These are phyloP conservation scores for Galbula dea DNA, from an alignment of 2,113 vertebrate genomes.

Conservation along the genomic window DNA sequence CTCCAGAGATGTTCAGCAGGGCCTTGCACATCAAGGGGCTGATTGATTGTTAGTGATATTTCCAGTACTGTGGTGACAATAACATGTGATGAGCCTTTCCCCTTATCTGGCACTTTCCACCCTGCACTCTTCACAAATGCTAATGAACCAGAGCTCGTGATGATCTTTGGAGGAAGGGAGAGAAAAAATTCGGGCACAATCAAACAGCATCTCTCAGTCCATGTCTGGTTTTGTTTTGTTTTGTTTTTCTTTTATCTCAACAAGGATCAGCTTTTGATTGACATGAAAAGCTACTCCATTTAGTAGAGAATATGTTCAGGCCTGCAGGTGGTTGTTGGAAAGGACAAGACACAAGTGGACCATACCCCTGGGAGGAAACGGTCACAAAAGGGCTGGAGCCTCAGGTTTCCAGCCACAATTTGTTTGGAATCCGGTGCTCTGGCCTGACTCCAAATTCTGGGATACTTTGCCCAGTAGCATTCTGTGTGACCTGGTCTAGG, in stretches of 20 bases:
- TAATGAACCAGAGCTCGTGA: slow-evolving; percentile 5
- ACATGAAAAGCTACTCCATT: neutral
- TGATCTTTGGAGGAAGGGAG: slow-evolving; percentile 26
- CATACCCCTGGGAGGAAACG: neutral
- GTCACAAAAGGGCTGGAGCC: neutral
- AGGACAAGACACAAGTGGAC: neutral
- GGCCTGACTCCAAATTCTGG: neutral
- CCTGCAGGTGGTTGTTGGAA: neutral
- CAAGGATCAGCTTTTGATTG: neutral
- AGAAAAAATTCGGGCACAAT: neutral
- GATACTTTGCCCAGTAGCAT: neutral
- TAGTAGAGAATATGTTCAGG: neutral
- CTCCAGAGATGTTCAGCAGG: neutral
- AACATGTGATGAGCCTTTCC: slow-evolving; percentile 45
- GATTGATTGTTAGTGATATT: slow-evolving; percentile 20
- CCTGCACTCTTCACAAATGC: neutral
- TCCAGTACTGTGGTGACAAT: slow-evolving; percentile 7
- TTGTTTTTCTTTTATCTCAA: neutral
- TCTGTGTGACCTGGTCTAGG: too few species aligned
- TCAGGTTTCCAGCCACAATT: neutral
- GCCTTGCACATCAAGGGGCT: neutral
- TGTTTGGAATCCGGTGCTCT: neutral
- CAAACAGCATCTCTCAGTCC: neutral
- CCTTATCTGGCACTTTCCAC: slow-evolving; percentile 44
- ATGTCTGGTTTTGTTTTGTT: neutral